These are phyloP conservation scores for Ophion costatus DNA, from an alignment of 2,888 invertebrate species.

Conservation along the genomic window DNA sequence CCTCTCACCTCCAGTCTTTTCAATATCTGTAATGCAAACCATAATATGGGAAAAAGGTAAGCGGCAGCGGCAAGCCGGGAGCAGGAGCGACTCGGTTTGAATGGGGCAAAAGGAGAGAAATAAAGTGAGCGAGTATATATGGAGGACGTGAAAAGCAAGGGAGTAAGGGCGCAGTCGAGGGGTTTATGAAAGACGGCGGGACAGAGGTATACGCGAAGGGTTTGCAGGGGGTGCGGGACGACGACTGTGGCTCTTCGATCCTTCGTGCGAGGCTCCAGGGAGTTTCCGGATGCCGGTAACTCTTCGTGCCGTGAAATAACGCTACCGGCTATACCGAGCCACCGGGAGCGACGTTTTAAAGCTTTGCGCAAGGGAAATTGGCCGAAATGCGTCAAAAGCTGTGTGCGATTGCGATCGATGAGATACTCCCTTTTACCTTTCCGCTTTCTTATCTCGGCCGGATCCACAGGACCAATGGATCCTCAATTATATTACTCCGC, in stretches of 20 bases:
- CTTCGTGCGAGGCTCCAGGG: constrained; percentile 50
- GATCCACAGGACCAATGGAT: not conserved
- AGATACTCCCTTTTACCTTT: constrained; percentile 7
- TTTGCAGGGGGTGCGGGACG: constrained; percentile 6
- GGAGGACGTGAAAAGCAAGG: not conserved
- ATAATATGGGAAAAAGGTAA: constrained; percentile 58
- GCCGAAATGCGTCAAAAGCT: constrained; percentile 41
- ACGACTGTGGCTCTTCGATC: constrained; percentile 48
- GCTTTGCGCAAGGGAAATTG: constrained; percentile 54
- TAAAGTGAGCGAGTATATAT: constrained; percentile 25
- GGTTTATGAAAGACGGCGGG: constrained; percentile 42
- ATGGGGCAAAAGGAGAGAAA: constrained; percentile 41
- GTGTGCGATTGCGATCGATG: constrained; percentile 30
- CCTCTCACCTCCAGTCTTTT: constrained; percentile 46
- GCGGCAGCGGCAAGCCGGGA: constrained; percentile 30
- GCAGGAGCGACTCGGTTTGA: constrained; percentile 25
- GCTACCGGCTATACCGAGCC: constrained; percentile 19
- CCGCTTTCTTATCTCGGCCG: not conserved
- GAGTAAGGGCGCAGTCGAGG: constrained; percentile 29
- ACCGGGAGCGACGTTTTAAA: constrained; percentile 35
- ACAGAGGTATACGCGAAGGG: constrained; percentile 32
- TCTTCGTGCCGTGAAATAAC: constrained; percentile 44
- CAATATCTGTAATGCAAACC: constrained; percentile 64
- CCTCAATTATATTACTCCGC: not conserved
- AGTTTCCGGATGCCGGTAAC: constrained; percentile 46